Evolutionary conservation across 2,113 vertebrate species (phyloP), one percentile per base, ranked within the genome.

Genomic region (Oophaga pumilio): DNA sequence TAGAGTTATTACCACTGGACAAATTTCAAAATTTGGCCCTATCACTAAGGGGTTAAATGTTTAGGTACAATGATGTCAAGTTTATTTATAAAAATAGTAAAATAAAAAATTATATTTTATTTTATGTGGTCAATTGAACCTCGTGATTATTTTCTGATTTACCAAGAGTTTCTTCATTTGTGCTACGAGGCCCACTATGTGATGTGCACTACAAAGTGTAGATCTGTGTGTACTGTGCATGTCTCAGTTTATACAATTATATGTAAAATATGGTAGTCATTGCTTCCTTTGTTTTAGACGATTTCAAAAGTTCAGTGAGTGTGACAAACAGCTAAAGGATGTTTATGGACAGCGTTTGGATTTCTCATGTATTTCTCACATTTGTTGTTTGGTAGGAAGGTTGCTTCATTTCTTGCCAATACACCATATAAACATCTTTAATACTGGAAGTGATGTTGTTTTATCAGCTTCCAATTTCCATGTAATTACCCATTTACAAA

Each of bases 321-420:
- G 12, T 79, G 24, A 60, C 4, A 17, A 59, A 17, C 13, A 28
- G 53, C 5, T 59, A 9, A 59, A 60, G 77, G 1, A 33, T 80
- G 56, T 80, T 20, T 60, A 60, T 24, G 60, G 9, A 85, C 26
- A 17, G 14, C 28, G 22, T 9, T 66, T 28, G 20, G 22, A 53
- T 86, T 78, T 68, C 59, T 50, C 7, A 22, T 85, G n/a, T 68
- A 14, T 66, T 64, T 49, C 57, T 76, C 26, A 24, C 28, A 64
- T 53, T 50, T 68, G 73, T 18, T 77, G 17, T 18, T 66, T 78
- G 59, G 12, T 43, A 64, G 43, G 24, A 78, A 86, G 66, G n/a
- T 77, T 15, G 17, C 12, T 62, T 53, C 9, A 53, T 66, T 62
- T 64, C 43, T 64, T 85, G 59, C 33, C 13, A 85, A 74, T 18